These are phyloP conservation scores for Chaetorhynchus papuensis DNA, from an alignment of 2,113 vertebrate genomes.

Conservation along the genomic window DNA sequence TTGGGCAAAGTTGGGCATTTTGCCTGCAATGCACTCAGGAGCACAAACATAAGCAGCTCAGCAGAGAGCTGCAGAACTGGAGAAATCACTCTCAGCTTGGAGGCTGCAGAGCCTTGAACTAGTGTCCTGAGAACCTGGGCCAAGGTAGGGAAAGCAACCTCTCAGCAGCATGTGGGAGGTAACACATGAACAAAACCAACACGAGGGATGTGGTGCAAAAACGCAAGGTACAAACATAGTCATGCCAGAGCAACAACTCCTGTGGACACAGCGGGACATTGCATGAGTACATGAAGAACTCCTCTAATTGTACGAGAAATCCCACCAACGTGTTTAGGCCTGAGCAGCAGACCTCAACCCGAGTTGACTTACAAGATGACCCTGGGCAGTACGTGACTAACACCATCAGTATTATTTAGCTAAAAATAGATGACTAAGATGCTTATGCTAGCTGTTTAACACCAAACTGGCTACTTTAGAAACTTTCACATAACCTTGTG, in stretches of 20 bases:
- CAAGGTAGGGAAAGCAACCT: neutral
- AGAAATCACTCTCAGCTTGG: neutral
- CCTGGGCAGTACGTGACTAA: neutral
- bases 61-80: neutral
- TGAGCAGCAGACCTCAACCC: neutral
- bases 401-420: neutral
- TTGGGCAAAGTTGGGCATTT: neutral
- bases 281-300: neutral
- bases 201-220: neutral
- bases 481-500: neutral
- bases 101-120: neutral
- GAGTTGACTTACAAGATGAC: neutral
- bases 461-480: neutral
- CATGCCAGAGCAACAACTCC: neutral
- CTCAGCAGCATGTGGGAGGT: neutral
- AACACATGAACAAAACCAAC: neutral
- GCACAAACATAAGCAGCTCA: neutral
- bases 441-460: neutral
- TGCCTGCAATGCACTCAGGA: neutral
- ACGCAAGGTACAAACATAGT: neutral
- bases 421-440: neutral
- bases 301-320: neutral
- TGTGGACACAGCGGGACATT: neutral
- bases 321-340: neutral
- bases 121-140: neutral